Evolutionary conservation across 1,140 invertebrate genomes (phyloP).

Genomic region (Nasonia vitripennis): DNA sequence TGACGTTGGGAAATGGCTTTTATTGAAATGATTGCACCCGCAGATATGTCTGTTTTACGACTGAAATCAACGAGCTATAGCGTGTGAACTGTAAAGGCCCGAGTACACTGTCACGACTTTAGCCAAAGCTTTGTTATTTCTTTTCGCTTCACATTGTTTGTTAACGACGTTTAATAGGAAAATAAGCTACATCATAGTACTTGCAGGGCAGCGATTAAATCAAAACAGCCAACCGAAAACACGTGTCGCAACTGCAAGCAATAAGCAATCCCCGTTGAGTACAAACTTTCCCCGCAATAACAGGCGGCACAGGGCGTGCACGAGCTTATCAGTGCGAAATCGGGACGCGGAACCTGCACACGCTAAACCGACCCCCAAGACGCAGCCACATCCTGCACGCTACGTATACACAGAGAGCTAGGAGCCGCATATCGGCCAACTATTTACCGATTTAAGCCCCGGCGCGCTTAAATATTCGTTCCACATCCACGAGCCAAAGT

Average conservation of each 20-base stretch:
- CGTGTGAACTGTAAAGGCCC: too few species aligned
- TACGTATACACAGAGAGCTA: neutral
- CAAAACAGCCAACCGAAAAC: neutral
- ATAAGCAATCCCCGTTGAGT: neutral
- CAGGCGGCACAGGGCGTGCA: neutral
- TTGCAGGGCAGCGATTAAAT: neutral
- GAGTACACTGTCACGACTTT: too few species aligned
- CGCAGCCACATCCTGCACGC: neutral
- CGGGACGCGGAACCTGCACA: neutral
- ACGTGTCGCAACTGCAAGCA: neutral
- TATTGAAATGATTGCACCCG: too few species aligned
- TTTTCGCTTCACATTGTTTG: too few species aligned
- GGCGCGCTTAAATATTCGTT: conserved; percentile 36
- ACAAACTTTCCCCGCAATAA: neutral
- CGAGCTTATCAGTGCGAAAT: neutral
- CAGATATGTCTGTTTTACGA: too few species aligned
- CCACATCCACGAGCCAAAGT: conserved; percentile 12
- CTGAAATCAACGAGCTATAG: too few species aligned
- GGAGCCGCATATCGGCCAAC: neutral
- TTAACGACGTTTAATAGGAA: too few species aligned
- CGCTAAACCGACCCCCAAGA: neutral
- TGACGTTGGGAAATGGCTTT: too few species aligned
- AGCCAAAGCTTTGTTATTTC: too few species aligned
- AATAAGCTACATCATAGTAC: too few species aligned
- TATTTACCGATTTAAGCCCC: conserved; percentile 28